Evolutionary conservation across 2,113 vertebrate genomes (phyloP).

Genomic region (Tauraco erythrolophus): DNA sequence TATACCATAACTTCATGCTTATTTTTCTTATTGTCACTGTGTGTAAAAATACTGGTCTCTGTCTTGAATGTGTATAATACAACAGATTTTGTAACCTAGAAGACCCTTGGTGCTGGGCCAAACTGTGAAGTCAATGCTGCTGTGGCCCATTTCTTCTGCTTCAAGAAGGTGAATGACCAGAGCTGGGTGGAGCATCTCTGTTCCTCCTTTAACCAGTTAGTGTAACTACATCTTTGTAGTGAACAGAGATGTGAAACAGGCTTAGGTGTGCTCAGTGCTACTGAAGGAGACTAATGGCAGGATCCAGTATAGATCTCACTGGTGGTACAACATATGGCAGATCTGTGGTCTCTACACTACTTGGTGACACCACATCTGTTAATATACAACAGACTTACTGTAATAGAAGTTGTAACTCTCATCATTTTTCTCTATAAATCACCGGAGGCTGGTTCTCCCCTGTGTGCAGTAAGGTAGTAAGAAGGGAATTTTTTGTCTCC

Average conservation of each 20-base stretch:
- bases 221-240: background rate
- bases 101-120: background rate
- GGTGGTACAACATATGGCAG: rapidly evolving
- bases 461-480: background rate
- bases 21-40: background rate
- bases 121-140: background rate
- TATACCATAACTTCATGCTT: background rate
- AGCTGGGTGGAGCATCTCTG: background rate
- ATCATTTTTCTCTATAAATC: background rate
- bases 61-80: background rate
- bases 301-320: background rate
- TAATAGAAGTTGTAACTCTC: background rate
- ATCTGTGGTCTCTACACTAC: background rate
- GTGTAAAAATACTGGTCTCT: background rate
- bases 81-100: background rate
- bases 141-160: background rate
- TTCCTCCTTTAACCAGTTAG: background rate
- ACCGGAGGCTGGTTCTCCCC: background rate
- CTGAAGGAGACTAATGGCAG: rapidly evolving
- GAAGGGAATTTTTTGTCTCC: background rate
- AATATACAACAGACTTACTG: background rate
- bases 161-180: background rate
- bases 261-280: background rate
- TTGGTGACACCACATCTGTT: background rate
- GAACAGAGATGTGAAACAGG: rapidly evolving